phyloP scores from a whole-genome alignment of 2,113 vertebrate genomes.

The Equus przewalskii region DNA sequence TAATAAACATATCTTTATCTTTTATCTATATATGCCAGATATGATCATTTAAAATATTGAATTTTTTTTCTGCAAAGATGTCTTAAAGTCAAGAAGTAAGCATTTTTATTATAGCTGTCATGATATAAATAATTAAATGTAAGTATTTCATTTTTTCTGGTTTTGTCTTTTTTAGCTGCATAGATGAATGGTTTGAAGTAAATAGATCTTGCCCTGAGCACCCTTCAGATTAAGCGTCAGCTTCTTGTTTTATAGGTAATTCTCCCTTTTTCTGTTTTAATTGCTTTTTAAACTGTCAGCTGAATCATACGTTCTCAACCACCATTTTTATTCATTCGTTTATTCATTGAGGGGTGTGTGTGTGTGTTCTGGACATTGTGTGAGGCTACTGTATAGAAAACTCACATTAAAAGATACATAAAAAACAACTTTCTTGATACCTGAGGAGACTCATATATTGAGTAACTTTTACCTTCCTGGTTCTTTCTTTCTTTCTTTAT shows the following conservation, averaged over 20 bases:
- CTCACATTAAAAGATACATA: not conserved
- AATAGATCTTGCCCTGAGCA: constrained; percentile 98
- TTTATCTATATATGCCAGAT: constrained; percentile 44
- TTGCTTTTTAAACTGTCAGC: constrained; percentile 38
- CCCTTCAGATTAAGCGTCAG: constrained; percentile 94
- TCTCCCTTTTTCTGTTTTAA: constrained; percentile 39
- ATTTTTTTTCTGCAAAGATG: not conserved
- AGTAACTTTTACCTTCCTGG: not conserved
- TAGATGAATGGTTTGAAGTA: constrained; percentile 99
- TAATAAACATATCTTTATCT: not conserved
- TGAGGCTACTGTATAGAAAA: constrained; percentile 13
- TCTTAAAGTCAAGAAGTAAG: constrained; percentile 32
- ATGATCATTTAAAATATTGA: not conserved
- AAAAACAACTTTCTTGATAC: not conserved
- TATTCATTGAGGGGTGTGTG: not conserved
- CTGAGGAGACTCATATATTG: not conserved
- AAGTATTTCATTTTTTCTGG: constrained; percentile 64
- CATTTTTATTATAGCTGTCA: constrained; percentile 51
- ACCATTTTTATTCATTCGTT: not conserved
- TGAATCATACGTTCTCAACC: not conserved
- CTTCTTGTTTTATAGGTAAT: constrained; percentile 88
- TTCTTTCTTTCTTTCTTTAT: not conserved
- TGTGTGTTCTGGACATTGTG: not conserved
- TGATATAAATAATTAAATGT: constrained; percentile 16
- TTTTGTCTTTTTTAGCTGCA: constrained; percentile 91